Conservation (phyloP, 2,113 vertebrate genomes). For the Zosterops pallidus region DNA sequence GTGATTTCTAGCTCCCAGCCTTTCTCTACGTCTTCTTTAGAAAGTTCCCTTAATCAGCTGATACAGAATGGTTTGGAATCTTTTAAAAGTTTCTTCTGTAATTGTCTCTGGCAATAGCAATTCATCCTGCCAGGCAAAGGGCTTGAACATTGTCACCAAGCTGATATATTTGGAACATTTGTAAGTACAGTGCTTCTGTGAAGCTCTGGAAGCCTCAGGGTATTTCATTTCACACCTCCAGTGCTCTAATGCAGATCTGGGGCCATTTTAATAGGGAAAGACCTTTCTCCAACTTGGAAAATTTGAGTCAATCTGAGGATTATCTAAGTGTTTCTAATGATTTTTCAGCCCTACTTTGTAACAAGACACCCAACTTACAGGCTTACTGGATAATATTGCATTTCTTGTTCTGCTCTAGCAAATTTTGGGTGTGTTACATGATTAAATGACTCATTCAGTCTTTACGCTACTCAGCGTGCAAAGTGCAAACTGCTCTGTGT, state of each 20-base stretch:
- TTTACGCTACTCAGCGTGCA: not conserved
- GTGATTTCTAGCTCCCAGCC: not conserved
- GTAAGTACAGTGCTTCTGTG: not conserved
- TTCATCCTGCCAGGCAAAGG: not conserved
- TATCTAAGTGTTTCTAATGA: constrained; percentile 22
- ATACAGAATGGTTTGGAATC: not conserved
- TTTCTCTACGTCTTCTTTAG: not conserved
- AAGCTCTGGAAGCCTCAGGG: not conserved
- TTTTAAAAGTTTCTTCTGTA: not conserved
- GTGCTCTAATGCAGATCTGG: not conserved
- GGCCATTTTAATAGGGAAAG: not conserved
- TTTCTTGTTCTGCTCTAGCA: not conserved
- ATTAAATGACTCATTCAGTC: not conserved
- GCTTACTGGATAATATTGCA: not conserved
- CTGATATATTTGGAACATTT: not conserved
- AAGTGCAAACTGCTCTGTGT: not conserved
- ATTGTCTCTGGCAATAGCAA: not conserved
- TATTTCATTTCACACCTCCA: not conserved
- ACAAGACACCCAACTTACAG: not conserved
- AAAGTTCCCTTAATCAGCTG: not conserved
- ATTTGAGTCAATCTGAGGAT: not conserved
- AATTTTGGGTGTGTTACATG: not conserved
- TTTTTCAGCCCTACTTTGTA: constrained; percentile 17
- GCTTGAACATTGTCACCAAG: not conserved
- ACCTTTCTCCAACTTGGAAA: not conserved